Percentiles rank a stretch among this genome's conserved stretches.
Conservation (phyloP, 2,113 vertebrate species). For the Myodes glareolus region DNA sequence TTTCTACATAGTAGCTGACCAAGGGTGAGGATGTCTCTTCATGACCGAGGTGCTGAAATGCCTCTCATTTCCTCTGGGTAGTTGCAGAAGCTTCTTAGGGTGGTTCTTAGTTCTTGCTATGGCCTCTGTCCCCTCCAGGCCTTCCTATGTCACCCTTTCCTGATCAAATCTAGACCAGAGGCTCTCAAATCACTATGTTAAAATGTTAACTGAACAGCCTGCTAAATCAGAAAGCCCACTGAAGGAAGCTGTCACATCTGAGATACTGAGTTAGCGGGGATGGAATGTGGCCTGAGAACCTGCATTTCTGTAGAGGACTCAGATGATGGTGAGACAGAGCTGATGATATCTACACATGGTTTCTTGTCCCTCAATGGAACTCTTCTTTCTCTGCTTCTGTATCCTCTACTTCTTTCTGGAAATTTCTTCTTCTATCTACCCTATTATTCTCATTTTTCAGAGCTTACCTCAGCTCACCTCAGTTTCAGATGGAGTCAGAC, state of each 20-base stretch:
- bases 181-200: neutral
- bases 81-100: neutral
- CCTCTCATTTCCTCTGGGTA: neutral
- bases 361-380: neutral
- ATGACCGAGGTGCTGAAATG: neutral
- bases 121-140: rapidly evolving
- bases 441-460: neutral
- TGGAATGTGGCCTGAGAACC: neutral
- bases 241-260: neutral
- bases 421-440: neutral
- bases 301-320: neutral
- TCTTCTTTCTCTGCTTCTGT: neutral
- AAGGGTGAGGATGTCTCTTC: too few species aligned
- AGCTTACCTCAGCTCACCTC: neutral
- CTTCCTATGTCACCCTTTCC: neutral
- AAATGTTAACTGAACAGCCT: neutral
- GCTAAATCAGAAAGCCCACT: neutral
- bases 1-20: neutral
- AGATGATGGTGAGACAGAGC: neutral
- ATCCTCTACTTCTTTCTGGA: too few species aligned
- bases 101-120: neutral
- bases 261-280: neutral
- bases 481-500: neutral
- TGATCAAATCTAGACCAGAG: neutral
- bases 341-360: too few species aligned